Base-by-base conservation (phyloP, 1,140 invertebrate species). In the Andricus grossulariae region DNA sequence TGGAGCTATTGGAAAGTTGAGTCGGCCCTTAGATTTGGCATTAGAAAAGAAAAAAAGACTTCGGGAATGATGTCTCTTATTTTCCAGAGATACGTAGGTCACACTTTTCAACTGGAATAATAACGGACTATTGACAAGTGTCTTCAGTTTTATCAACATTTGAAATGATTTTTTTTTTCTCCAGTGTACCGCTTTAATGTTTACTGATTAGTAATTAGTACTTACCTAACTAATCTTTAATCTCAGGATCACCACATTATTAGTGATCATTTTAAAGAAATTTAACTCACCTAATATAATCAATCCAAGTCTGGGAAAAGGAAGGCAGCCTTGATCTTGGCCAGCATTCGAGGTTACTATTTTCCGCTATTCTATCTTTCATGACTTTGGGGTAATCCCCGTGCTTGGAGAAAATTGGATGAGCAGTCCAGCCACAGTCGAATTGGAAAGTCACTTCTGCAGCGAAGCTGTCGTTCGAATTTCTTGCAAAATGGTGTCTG, bases 331-430 rank as follows among this genome's bases (percentile, higher is more conserved):
- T 88, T 0, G 93, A 94, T 32, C 83, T 85, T 0, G 81, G 39
- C 71, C 91, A 92, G 10, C 93, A 92, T 84, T 95, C 92, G 13
- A 82, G 79, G 54, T 75, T 86, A 84, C 93, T 95, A 70, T 93
- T 94, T 11, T 79, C 85, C 1, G 82, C 92, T 25, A 95, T 90
- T 66, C 90, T 83, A 2, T 88, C 80, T 51, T 92, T 92, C 82
- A 95, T 91, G 0, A 93, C 82, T 74, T 87, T 81, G 1, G 94
- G 94, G 82, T 95, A 95, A 74, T 94, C 93, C 0, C 94, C 94
- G 3, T 89, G 77, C 77, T 87, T 74, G 0, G 92, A 92, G 86
- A 93, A 93, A 73, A 95, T 92, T 32, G 94, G 94, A 85, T 95
- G 88, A 0, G 92, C 91, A 73, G 92, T 93, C 94, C 93, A 95